phyloP scores from a whole-genome alignment of 2,113 vertebrate species.

The Lontra canadensis region DNA sequence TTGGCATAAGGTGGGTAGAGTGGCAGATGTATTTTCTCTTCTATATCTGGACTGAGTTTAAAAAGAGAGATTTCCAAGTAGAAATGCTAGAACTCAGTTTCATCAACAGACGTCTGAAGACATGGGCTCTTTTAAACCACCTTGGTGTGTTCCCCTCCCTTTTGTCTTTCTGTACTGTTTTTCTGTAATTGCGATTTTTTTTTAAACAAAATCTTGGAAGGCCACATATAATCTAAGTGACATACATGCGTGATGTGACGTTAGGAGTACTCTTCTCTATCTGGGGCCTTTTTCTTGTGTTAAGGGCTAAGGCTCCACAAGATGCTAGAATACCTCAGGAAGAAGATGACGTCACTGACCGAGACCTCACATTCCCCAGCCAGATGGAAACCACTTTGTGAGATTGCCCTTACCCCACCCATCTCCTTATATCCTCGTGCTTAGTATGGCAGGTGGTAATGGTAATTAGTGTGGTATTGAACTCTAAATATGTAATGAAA shows the following conservation, averaged over 20 bases:
- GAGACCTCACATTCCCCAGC: not conserved
- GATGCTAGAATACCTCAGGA: not conserved
- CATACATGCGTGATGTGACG: not conserved
- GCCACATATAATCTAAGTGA: not conserved
- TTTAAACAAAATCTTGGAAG: not conserved
- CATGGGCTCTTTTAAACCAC: not conserved
- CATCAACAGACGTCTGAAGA: constrained; percentile 9
- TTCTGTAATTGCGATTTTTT: not conserved
- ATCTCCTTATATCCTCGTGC: not conserved
- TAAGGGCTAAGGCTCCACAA: not conserved
- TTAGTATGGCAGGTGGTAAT: not conserved
- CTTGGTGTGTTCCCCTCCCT: not conserved
- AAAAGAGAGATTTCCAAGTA: constrained; percentile 21
- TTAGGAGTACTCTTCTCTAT: not conserved
- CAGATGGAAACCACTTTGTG: not conserved
- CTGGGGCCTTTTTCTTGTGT: not conserved
- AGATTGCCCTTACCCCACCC: not conserved
- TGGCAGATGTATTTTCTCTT: not conserved
- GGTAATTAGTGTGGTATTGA: not conserved
- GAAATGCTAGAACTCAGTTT: not conserved
- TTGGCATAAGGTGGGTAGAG: not conserved
- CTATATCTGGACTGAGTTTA: constrained; percentile 40
- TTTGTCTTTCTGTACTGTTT: constrained; percentile 20
- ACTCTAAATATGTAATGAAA: not conserved
- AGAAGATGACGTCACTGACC: not conserved